Evolutionary conservation across 92 coral and sea anemone genomes (phyloP).

Genomic region (Scolanthus callimorphus): DNA sequence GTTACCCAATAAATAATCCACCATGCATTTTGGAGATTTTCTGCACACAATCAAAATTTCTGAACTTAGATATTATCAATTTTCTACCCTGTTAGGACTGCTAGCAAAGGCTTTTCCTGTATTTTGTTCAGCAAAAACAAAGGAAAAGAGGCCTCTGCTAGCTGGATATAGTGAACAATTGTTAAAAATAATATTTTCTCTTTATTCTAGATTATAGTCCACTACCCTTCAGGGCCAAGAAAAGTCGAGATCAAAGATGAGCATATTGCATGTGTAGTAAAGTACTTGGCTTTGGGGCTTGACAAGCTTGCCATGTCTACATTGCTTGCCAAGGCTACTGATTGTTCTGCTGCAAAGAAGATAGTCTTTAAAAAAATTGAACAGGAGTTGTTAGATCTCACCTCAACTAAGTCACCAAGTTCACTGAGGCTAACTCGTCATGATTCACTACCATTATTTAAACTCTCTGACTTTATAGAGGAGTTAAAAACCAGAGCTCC

Average conservation of each 20-base stretch:
- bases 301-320: not conserved
- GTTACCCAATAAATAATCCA: not conserved
- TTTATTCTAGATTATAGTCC: not conserved
- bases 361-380: not conserved
- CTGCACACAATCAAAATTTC: no score
- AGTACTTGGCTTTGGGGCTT: conserved; percentile 1
- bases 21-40: not conserved
- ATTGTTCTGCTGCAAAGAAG: not conserved
- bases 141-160: not conserved
- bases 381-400: not conserved
- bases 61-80: no score
- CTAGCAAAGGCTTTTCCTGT: not conserved
- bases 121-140: not conserved
- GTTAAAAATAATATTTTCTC: not conserved
- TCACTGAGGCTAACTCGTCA: conserved; percentile 16
- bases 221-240: not conserved
- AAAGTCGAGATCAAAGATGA: not conserved
- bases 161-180: no score
- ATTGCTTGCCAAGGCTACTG: not conserved
- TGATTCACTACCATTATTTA: conserved; percentile 21
- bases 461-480: conserved; percentile 24
- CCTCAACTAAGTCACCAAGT: conserved; percentile 5
- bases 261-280: not conserved
- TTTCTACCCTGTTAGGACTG: no score
- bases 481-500: conserved; percentile 35